Conservation (phyloP, 2,113 vertebrate species). For the Neotragus pygmaeus region DNA sequence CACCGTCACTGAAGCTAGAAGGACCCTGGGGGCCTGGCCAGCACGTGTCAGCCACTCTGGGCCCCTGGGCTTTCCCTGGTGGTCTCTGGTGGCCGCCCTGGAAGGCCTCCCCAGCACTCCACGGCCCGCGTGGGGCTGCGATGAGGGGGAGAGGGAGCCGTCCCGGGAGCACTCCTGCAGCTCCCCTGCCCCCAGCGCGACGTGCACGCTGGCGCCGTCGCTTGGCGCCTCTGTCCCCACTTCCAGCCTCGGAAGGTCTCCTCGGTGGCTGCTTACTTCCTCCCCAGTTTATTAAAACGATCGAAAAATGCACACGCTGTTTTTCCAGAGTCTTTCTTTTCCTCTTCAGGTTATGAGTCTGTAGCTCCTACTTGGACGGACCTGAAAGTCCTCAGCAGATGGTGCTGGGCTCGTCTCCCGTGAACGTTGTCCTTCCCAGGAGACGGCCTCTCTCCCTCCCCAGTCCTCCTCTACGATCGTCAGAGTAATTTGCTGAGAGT, state of each 20-base stretch:
- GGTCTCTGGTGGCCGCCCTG: rapidly evolving
- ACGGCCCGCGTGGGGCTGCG: rapidly evolving
- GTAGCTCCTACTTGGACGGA: rapidly evolving
- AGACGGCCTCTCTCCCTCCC: neutral
- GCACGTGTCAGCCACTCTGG: neutral
- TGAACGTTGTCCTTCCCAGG: neutral
- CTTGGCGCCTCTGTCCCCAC: rapidly evolving
- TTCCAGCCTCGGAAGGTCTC: rapidly evolving
- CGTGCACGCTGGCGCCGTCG: rapidly evolving
- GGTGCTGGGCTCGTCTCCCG: neutral
- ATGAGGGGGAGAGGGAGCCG: rapidly evolving
- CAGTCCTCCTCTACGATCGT: rapidly evolving
- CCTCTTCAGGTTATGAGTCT: neutral
- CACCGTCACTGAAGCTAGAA: rapidly evolving
- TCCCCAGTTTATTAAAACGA: neutral
- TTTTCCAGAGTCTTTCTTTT: neutral
- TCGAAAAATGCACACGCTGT: too few species aligned
- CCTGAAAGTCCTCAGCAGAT: neutral
- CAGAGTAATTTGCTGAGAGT: neutral
- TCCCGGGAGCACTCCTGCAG: rapidly evolving
- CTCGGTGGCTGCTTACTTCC: too few species aligned
- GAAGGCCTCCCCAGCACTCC: too few species aligned
- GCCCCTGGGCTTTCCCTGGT: neutral
- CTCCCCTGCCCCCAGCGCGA: rapidly evolving
- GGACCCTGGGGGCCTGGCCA: rapidly evolving